Evolutionary conservation across 2,113 vertebrate species (phyloP).

Genomic region (Leiothrix lutea): DNA sequence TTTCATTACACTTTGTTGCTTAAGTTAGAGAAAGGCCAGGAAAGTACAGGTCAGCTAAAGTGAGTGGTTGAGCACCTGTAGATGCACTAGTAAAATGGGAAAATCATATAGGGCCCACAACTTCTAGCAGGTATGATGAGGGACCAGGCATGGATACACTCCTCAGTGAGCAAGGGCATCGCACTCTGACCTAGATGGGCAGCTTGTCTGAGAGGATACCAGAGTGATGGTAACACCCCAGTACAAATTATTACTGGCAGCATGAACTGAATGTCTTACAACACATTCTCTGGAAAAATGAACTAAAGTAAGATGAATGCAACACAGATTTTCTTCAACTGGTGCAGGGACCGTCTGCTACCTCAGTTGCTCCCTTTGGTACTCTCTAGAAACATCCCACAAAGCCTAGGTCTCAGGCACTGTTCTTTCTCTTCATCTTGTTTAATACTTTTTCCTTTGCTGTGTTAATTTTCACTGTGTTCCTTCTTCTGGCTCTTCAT

Average conservation of each 20-base stretch:
- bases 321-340: not conserved
- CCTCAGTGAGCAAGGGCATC: not conserved
- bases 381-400: not conserved
- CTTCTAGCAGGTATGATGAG: not conserved
- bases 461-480: not conserved
- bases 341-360: not conserved
- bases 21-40: not conserved
- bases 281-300: not conserved
- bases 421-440: not conserved
- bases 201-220: not conserved
- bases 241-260: not conserved
- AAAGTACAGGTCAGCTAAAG: not conserved
- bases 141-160: not conserved
- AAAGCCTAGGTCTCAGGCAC: not conserved
- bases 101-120: not conserved
- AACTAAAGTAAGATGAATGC: not conserved
- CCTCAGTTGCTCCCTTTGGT: not conserved
- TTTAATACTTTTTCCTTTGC: not conserved
- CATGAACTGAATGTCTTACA: not conserved
- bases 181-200: not conserved
- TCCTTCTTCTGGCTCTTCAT: not conserved
- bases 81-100: not conserved
- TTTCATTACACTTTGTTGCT: not conserved
- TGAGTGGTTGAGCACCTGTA: not conserved
- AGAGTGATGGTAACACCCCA: not conserved